Base-by-base conservation (phyloP, 2,113 vertebrate species). In the Engraulis encrasicolus region DNA sequence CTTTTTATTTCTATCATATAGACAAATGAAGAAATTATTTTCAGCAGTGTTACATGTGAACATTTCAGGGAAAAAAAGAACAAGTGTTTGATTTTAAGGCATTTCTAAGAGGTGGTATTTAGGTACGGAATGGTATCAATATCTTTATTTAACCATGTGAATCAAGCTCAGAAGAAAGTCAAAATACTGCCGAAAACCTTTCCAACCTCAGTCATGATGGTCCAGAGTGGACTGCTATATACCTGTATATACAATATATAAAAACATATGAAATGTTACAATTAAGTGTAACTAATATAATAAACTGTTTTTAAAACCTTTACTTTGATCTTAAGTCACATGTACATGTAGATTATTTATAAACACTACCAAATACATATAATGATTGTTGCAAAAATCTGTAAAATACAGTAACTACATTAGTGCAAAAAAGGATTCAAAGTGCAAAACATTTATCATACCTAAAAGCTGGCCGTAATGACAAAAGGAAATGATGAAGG, bases 1-100 rank as follows among this genome's bases (percentile, higher is more conserved):
- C 6, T 23, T 61, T 27, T 11, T 61, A 61, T 27, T 61, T 61
- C 58, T 61, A n/a, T 61, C 11, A 74, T 74, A 74, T 71, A 27
- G 66, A 74, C 31, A 74, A 58, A 34, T 74, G 23, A 34, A 74
- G 66, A 23, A 74, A 74, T 74, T 36, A 74, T 74, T 74, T 15
- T 34, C 12, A 34, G 5, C 31, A 36, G 66, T 36, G 66, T 74
- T 74, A 74, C n/a, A n/a, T 74, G 66, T 34, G 66, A 34, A 74
- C 34, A 74, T 74, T 34, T 2, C 14, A 34, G 31, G 27, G 27
- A 74, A 74, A 34, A 34, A 23, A 23, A 61, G 58, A 61, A 23
- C 11, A 61, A 61, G 58, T 3, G 19, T 58, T 71, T 74, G 66
- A 74, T 74, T 74, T 31, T 36, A 74, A 31, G 66, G 66, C 66